These are phyloP conservation scores for Anthonomus grandis DNA, from an alignment of 1,140 invertebrate genomes.

Conservation along the genomic window DNA sequence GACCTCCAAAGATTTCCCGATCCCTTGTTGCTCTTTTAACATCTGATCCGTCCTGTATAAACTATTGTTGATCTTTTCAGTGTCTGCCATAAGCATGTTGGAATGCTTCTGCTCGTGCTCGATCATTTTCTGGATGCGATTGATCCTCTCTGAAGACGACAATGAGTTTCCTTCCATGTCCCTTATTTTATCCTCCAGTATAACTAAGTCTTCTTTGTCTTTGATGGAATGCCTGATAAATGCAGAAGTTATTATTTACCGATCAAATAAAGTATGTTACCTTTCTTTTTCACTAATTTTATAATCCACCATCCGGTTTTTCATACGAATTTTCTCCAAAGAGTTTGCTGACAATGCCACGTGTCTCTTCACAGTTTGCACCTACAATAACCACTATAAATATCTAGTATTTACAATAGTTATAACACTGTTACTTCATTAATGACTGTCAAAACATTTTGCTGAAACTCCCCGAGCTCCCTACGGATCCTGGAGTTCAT, in stretches of 20 bases:
- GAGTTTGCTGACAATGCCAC: constrained; percentile 28
- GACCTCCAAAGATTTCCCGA: constrained; percentile 32
- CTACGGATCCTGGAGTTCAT: constrained; percentile 31
- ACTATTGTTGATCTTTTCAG: constrained; percentile 35
- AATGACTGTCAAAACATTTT: constrained; percentile 25
- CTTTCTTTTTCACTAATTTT: constrained; percentile 30
- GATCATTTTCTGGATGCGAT: constrained; percentile 37
- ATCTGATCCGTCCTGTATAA: constrained; percentile 33
- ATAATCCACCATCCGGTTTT: constrained; percentile 22
- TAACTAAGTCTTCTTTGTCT: constrained; percentile 28
- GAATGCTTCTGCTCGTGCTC: constrained; percentile 32
- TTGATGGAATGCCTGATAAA: constrained; percentile 21
- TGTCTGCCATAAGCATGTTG: constrained; percentile 31
- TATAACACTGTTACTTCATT: constrained; percentile 31
- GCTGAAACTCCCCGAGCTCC: constrained; percentile 32
- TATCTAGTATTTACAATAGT: background rate
- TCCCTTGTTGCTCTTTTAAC: constrained; percentile 29
- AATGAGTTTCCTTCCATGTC: constrained; percentile 29
- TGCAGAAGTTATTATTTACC: background rate
- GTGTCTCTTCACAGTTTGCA: constrained; percentile 29
- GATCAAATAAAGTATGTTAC: background rate
- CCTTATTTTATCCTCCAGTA: constrained; percentile 28
- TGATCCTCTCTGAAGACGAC: constrained; percentile 33
- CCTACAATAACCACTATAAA: constrained; percentile 19
- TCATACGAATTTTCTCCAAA: constrained; percentile 37